Percentiles rank a stretch among this genome's conserved stretches.
These are phyloP conservation scores for Sciurus carolinensis DNA, from an alignment of 2,797 vertebrate genomes.

Conservation along the genomic window DNA sequence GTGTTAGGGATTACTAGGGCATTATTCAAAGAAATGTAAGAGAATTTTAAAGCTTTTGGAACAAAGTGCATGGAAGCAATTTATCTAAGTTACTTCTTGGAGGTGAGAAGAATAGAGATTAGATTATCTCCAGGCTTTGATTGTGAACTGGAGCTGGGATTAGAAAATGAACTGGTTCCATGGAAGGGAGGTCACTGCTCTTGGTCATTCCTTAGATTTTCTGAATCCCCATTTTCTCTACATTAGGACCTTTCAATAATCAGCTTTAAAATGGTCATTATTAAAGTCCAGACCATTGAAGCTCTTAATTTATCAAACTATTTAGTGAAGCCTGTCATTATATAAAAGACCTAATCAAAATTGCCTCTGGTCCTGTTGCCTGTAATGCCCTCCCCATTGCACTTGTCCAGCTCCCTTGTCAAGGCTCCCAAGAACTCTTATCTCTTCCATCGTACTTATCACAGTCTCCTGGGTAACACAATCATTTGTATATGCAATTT, in stretches of 20 bases:
- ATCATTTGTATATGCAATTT: not conserved
- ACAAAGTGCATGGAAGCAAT: not conserved
- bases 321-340: not conserved
- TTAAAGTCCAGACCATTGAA: not conserved
- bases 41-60: not conserved
- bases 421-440: not conserved
- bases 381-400: not conserved
- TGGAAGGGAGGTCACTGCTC: not conserved
- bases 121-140: not conserved
- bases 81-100: not conserved
- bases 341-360: not conserved
- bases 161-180: slow-evolving; percentile 35
- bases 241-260: not conserved
- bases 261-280: not conserved
- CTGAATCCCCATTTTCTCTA: not conserved
- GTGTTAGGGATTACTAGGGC: not conserved
- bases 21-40: not conserved
- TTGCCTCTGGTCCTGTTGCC: not conserved
- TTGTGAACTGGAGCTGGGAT: not conserved
- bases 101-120: not conserved
- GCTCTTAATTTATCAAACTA: not conserved
- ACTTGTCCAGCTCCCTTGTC: not conserved
- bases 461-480: not conserved
- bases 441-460: not conserved
- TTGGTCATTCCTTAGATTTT: slow-evolving; percentile 43